Evolutionary conservation across 2,888 invertebrate species (phyloP).

Genomic region (Venustoraphidia nigricollis): DNA sequence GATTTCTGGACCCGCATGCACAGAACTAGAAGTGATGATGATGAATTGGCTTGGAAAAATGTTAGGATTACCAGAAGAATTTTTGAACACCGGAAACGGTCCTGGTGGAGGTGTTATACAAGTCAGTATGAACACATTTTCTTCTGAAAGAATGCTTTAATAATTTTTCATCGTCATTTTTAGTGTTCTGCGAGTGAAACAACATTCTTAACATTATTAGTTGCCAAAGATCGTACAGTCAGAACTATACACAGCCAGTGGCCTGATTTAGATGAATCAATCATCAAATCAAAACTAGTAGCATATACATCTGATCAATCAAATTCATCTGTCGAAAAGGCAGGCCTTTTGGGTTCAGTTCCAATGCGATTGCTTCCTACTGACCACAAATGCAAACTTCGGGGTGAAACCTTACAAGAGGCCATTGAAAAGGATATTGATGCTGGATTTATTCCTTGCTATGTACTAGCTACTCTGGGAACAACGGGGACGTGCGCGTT

Average conservation of each 20-base stretch:
- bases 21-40: slow-evolving; percentile 48
- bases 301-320: slow-evolving; percentile 78
- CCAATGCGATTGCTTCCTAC: slow-evolving; percentile 55
- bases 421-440: slow-evolving; percentile 62
- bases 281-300: slow-evolving; percentile 52
- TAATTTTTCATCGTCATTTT: slow-evolving; percentile 14
- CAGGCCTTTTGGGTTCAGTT: slow-evolving; percentile 64
- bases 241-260: slow-evolving; percentile 34
- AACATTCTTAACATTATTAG: slow-evolving; percentile 65
- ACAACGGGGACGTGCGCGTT: slow-evolving; percentile 71
- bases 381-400: slow-evolving; percentile 48
- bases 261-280: slow-evolving; percentile 43
- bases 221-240: slow-evolving; percentile 55
- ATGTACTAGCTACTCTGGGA: slow-evolving; percentile 59
- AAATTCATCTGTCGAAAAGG: slow-evolving; percentile 81
- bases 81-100: slow-evolving; percentile 59
- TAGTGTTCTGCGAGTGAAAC: slow-evolving; percentile 84
- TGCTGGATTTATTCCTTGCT: slow-evolving; percentile 74
- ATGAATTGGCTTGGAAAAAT: slow-evolving; percentile 58
- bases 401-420: slow-evolving; percentile 46
- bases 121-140: slow-evolving; percentile 26
- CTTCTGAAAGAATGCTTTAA: background rate
- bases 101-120: slow-evolving; percentile 77
- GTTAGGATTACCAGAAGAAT: slow-evolving; percentile 42
- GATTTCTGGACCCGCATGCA: slow-evolving; percentile 48